Evolutionary conservation across 2,113 vertebrate species (phyloP), one percentile per base, ranked within the genome.

Genomic region (Hucho hucho): DNA sequence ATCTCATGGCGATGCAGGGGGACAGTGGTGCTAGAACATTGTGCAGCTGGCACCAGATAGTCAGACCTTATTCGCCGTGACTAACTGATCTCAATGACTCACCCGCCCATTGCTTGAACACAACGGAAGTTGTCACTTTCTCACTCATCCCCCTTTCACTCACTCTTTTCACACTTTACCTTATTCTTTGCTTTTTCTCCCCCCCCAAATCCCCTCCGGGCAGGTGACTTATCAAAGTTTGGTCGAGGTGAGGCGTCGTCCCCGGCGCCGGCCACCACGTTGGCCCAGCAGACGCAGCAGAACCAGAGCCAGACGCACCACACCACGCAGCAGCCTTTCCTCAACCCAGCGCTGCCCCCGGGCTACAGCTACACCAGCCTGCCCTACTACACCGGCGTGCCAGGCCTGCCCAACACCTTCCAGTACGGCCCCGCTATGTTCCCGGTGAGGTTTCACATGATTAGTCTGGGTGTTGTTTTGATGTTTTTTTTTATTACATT

Each of bases 351-450:
- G 47, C 93, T 99, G 90, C 98, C 98, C 18, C 97, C 97, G 2
- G 98, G 98, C 87, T 99, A 99, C 94, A 99, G 97, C 91, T 99
- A 99, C 87, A 98, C 98, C 79, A 98, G 98, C 87, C 95, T 99
- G 90, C 98, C 98, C 1, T 99, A 99, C 91, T 99, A 99, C 89
- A 96, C 97, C 75, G 97, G 97, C 82, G 96, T 99, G 87, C 97
- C 97, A 3, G 97, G 97, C 82, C 94, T 99, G 82, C 96, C 97
- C 86, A 98, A 95, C 90, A 97, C 97, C 89, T 99, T 98, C 92
- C 97, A 98, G 89, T 99, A 99, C 0, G 96, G 96, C 89, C 97
- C 97, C 70, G 97, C 97, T 81, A 95, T 98, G 91, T 98, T 99
- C 91, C 97, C 97, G 94, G 97, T 99, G 91, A 97, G 97, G 24